Evolutionary conservation across 2,113 vertebrate genomes (phyloP).

Genomic region (Ahaetulla prasina): DNA sequence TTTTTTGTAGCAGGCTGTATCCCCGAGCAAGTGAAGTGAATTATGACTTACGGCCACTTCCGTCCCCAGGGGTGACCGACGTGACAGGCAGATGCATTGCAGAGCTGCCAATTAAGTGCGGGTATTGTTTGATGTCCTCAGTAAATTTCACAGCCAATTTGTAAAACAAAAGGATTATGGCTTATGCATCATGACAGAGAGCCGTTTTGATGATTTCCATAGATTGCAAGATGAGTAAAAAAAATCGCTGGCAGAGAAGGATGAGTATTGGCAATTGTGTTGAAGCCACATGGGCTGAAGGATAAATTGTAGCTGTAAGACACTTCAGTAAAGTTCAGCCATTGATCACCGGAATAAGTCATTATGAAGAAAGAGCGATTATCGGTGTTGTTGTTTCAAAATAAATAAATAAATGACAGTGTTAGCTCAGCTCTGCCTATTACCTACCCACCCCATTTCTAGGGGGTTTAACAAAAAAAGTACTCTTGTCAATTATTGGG

Average conservation of each 20-base stretch:
- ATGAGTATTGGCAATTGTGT: not conserved
- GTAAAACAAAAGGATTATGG: not conserved
- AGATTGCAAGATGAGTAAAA: conserved; percentile 15
- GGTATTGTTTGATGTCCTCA: not conserved
- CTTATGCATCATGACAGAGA: conserved; percentile 24
- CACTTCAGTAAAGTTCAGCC: conserved; percentile 24
- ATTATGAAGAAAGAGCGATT: not conserved
- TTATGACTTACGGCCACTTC: conserved; percentile 6
- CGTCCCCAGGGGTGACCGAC: not conserved
- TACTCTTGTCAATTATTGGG: not conserved
- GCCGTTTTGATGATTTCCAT: conserved; percentile 20
- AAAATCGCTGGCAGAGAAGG: conserved; percentile 5
- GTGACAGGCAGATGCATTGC: not conserved
- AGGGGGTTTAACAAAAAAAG: not conserved
- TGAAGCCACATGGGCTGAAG: not conserved
- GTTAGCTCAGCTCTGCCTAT: not conserved
- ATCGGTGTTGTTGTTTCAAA: not conserved
- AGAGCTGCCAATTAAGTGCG: not conserved
- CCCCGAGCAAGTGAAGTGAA: not conserved
- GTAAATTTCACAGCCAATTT: not conserved
- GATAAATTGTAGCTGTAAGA: conserved; percentile 15
- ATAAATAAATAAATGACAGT: not conserved
- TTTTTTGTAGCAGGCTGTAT: not conserved
- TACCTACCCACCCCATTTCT: not conserved
- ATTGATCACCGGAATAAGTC: conserved; percentile 6